Conservation (phyloP, 2,113 vertebrate species). For the Rhinoderma darwinii region DNA sequence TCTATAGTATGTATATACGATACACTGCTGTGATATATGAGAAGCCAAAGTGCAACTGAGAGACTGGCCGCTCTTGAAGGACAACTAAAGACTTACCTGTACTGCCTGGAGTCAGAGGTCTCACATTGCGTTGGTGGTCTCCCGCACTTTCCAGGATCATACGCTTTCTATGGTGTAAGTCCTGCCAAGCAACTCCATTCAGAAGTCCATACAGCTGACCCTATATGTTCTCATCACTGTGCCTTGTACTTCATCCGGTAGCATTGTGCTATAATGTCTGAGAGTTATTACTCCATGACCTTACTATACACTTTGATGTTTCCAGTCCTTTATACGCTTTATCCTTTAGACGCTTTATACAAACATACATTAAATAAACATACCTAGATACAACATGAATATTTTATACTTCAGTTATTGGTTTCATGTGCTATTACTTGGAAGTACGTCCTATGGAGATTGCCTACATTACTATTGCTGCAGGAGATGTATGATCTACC, state of each 20-base stretch:
- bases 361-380: conserved; percentile 44
- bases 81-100: too few species aligned
- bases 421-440: conserved; percentile 43
- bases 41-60: too few species aligned
- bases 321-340: too few species aligned
- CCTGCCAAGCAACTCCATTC: too few species aligned
- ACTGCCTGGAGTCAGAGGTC: too few species aligned
- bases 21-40: too few species aligned
- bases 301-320: not conserved
- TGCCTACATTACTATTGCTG: conserved; percentile 19
- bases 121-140: too few species aligned
- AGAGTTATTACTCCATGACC: conserved; percentile 14
- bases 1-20: too few species aligned
- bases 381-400: conserved; percentile 26
- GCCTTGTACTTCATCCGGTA: not conserved
- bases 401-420: conserved; percentile 35
- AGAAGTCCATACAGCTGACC: not conserved
- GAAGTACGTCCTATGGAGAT: conserved; percentile 2
- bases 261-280: not conserved
- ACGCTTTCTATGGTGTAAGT: too few species aligned
- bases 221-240: not conserved
- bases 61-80: too few species aligned
- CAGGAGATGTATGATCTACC: not conserved
- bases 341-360: not conserved
- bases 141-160: too few species aligned